A percentile compares a stretch with the other conserved stretches of the same genome.
Conservation (phyloP, 1,140 invertebrate genomes). For the Dendrolimus kikuchii region DNA sequence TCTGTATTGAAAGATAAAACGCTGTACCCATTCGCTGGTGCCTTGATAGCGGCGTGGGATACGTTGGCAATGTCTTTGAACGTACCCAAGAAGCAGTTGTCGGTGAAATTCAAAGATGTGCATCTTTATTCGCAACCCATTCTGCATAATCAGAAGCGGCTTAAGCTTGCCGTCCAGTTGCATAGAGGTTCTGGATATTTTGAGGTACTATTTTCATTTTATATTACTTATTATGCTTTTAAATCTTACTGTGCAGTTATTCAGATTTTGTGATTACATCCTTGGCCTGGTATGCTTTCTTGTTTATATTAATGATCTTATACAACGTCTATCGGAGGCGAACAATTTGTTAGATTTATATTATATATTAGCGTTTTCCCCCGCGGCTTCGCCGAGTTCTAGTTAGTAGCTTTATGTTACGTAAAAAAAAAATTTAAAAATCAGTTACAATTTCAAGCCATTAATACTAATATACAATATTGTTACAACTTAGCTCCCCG, state of each 20-base stretch:
- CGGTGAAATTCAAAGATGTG: constrained; percentile 29
- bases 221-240: neutral
- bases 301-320: no score
- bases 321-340: no score
- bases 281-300: no score
- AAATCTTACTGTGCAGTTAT: constrained; percentile 1
- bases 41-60: constrained; percentile 36
- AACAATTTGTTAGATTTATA: no score
- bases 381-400: no score
- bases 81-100: constrained; percentile 16
- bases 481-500: no score
- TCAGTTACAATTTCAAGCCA: no score
- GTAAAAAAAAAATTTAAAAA: no score
- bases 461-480: no score
- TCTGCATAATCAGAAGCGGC: constrained; percentile 1
- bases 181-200: constrained; percentile 10
- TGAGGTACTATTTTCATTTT: constrained; percentile 7
- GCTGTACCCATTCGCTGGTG: constrained; percentile 30
- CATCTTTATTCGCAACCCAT: constrained; percentile 8
- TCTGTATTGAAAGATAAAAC: constrained; percentile 23
- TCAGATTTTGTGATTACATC: no score
- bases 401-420: no score
- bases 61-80: constrained; percentile 30
- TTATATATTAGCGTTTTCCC: no score
- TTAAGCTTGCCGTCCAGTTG: constrained; percentile 4